phyloP scores from a whole-genome alignment of 1,140 invertebrate species.

The Bombus superbus region DNA sequence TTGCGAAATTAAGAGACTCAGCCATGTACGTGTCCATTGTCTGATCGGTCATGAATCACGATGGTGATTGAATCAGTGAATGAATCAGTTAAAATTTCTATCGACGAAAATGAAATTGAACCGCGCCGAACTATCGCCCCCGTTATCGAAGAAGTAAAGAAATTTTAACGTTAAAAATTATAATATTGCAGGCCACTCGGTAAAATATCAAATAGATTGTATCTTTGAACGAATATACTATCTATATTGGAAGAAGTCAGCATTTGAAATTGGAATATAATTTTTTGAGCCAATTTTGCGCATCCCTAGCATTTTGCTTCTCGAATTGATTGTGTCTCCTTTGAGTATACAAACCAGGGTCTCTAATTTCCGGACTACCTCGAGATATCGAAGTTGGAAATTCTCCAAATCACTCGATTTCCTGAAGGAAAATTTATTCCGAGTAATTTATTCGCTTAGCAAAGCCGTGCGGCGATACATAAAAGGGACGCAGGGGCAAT shows the following conservation, averaged over 20 bases:
- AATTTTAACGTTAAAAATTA: too few species aligned
- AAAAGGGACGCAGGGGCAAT: not conserved
- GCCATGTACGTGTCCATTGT: too few species aligned
- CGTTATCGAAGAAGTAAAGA: too few species aligned
- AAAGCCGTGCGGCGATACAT: conserved; percentile 51
- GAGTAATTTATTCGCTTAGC: conserved; percentile 71
- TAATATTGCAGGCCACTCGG: too few species aligned
- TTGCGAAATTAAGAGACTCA: not conserved
- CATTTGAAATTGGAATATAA: not conserved
- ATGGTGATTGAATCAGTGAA: not conserved
- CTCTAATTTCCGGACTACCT: conserved; percentile 53
- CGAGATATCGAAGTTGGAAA: conserved; percentile 72
- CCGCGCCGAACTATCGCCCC: too few species aligned
- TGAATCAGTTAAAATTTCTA: not conserved
- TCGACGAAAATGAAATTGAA: not conserved
- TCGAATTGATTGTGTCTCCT: not conserved
- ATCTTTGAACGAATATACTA: not conserved
- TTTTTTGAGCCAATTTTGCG: not conserved
- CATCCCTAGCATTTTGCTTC: not conserved
- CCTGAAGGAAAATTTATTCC: conserved; percentile 70
- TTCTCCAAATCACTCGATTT: conserved; percentile 69
- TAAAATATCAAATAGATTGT: too few species aligned
- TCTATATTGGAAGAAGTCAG: not conserved
- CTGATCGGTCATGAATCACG: too few species aligned
- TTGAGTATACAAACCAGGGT: conserved; percentile 15